Evolutionary conservation across 1,140 invertebrate genomes (phyloP).

Genomic region (Sitodiplosis mosellana): DNA sequence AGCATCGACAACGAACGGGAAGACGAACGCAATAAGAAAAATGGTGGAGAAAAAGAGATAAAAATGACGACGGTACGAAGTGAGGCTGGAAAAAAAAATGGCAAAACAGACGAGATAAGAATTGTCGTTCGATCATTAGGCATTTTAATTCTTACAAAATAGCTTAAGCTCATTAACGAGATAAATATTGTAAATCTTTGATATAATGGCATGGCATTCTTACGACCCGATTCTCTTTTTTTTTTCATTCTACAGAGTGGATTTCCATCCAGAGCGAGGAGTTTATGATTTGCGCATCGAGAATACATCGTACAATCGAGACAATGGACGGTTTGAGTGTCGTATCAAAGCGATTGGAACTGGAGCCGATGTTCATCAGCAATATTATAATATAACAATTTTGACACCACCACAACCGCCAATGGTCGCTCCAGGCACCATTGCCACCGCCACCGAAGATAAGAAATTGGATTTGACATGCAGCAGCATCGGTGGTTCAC

Average conservation of each 20-base stretch:
- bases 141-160: no score
- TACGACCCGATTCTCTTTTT: neutral
- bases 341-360: slow-evolving; percentile 66
- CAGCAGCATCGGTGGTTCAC: slow-evolving; percentile 69
- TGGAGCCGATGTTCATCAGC: slow-evolving; percentile 62
- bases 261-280: slow-evolving; percentile 56
- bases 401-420: slow-evolving; percentile 66
- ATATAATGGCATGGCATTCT: neutral
- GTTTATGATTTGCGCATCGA: slow-evolving; percentile 73
- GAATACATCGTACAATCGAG: slow-evolving; percentile 70
- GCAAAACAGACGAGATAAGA: no score
- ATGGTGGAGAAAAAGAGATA: no score
- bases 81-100: no score
- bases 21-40: no score
- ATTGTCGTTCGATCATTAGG: no score
- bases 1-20: no score
- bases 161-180: no score
- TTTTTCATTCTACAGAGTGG: slow-evolving; percentile 35
- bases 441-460: slow-evolving; percentile 58
- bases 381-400: slow-evolving; percentile 67
- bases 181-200: neutral
- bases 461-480: slow-evolving; percentile 59
- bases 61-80: no score
- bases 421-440: slow-evolving; percentile 45
- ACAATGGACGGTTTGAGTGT: slow-evolving; percentile 84